Evolutionary conservation across 2,113 vertebrate species (phyloP).

Genomic region (Hepsetus odoe): DNA sequence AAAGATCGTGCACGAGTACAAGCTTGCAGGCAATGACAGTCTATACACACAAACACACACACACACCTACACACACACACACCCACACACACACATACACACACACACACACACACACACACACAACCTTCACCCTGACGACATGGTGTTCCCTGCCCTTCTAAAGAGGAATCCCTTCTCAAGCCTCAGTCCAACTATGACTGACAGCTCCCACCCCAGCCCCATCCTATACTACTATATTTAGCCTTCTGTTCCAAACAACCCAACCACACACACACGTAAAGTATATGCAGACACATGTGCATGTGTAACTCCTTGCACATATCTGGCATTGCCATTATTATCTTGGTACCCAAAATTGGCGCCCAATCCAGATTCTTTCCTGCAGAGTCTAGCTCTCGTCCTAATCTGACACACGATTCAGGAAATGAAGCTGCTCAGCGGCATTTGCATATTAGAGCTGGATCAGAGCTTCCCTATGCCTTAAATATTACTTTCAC

Average conservation of each 20-base stretch:
- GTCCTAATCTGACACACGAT: too few relatives aligned
- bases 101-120: slow-evolving; percentile 1
- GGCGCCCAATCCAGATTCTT: too few relatives aligned
- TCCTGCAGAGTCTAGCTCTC: too few relatives aligned
- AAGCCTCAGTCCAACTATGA: slow-evolving; percentile 6
- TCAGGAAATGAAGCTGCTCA: too few relatives aligned
- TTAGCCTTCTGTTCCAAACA: neutral
- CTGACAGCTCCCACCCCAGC: slow-evolving; percentile 25
- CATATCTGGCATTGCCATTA: too few relatives aligned
- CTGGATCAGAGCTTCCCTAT: too few relatives aligned
- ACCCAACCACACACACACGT: slow-evolving; percentile 13
- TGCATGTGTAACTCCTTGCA: neutral
- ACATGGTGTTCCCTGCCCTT: slow-evolving; percentile 5
- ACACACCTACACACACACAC: neutral
- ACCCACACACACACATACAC: slow-evolving; percentile 21
- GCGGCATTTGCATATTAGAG: too few relatives aligned
- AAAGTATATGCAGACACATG: neutral
- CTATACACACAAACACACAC: too few relatives aligned
- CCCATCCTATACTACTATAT: slow-evolving; percentile 2
- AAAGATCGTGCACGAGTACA: too few relatives aligned
- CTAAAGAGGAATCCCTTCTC: slow-evolving; percentile 19
- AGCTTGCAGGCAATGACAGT: too few relatives aligned
- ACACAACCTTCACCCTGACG: slow-evolving; percentile 27
- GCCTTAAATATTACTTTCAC: too few relatives aligned
- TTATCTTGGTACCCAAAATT: too few relatives aligned